phyloP scores from a whole-genome alignment of 30 jellyfish, hydroid and myxozoan genomes.

The Chrysaora quinquecirrha region DNA sequence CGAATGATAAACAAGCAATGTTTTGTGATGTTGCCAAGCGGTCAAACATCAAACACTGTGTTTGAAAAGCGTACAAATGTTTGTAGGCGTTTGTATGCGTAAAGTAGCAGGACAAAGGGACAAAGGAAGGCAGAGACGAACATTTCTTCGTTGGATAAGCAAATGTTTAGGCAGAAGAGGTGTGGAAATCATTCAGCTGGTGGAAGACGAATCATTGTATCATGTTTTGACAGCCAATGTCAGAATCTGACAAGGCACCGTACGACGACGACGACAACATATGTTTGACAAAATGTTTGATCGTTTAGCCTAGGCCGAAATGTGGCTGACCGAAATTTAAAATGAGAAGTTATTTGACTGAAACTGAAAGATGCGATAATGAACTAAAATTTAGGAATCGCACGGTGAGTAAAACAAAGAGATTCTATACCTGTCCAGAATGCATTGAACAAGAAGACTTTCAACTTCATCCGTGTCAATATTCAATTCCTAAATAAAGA shows the following conservation, averaged over 20 bases:
- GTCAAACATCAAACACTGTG: no score
- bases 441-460: constrained; percentile 94
- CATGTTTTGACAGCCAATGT: constrained; percentile 40
- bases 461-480: constrained; percentile 96
- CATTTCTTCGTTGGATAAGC: no score
- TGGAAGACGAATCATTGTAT: constrained; percentile 2
- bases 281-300: no score
- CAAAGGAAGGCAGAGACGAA: no score
- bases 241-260: constrained; percentile 48
- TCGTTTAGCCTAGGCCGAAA: no score
- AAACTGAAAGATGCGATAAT: no score
- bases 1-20: background rate
- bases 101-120: background rate
- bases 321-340: no score
- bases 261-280: constrained; percentile 37
- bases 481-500: constrained; percentile 78
- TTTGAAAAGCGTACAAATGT: background rate
- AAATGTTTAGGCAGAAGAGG: constrained; percentile 24
- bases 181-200: constrained; percentile 2
- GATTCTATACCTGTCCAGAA: constrained; percentile 93
- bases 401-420: no score
- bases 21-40: no score
- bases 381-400: no score
- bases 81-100: background rate
- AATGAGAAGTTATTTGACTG: no score